These are phyloP conservation scores for Plebejus melissa DNA, from an alignment of 2,888 invertebrate genomes.

Conservation along the genomic window DNA sequence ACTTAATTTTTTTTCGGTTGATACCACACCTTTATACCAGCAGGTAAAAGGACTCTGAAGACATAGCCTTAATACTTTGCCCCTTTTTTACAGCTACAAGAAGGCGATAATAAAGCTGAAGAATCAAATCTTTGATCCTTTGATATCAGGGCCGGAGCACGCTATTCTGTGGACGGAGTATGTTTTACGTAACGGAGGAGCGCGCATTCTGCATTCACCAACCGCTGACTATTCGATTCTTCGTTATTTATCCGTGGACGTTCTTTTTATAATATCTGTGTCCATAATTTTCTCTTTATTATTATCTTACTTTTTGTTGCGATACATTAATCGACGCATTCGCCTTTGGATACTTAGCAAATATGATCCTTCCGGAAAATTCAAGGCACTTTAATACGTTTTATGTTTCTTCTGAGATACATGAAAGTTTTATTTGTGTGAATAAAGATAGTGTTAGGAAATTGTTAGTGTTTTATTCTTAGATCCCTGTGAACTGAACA, in stretches of 20 bases:
- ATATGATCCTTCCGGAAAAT: constrained; percentile 50
- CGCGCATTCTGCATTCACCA: constrained; percentile 64
- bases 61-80: neutral
- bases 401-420: neutral
- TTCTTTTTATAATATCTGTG: constrained; percentile 44
- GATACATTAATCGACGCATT: constrained; percentile 44
- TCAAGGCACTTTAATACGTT: constrained; percentile 54
- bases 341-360: constrained; percentile 43
- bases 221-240: constrained; percentile 55
- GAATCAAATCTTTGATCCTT: constrained; percentile 47
- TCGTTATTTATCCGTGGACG: constrained; percentile 63
- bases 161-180: constrained; percentile 78
- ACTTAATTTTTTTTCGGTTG: too few relatives aligned
- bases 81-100: constrained; percentile 52
- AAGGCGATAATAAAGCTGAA: constrained; percentile 52
- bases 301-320: constrained; percentile 43
- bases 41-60: too few relatives aligned
- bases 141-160: constrained; percentile 65
- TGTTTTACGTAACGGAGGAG: constrained; percentile 65
- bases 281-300: constrained; percentile 39
- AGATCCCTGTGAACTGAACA: neutral
- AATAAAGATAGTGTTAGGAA: neutral
- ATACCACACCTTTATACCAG: neutral
- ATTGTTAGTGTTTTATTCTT: neutral
- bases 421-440: neutral